These are phyloP conservation scores for Gadus chalcogrammus DNA, from an alignment of 2,113 vertebrate species.

Conservation along the genomic window DNA sequence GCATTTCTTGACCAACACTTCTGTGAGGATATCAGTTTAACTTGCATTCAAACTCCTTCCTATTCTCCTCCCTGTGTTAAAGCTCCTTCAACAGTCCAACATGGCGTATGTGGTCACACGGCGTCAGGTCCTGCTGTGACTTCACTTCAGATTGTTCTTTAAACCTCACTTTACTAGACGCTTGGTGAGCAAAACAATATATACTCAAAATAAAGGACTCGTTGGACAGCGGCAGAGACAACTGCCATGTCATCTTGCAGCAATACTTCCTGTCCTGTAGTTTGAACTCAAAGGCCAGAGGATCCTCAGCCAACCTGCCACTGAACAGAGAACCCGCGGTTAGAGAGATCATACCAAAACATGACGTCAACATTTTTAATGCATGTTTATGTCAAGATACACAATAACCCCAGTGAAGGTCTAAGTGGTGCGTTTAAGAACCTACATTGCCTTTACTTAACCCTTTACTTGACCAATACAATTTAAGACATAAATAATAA, in stretches of 20 bases:
- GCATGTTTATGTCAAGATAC: too few relatives aligned
- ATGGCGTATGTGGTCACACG: background rate
- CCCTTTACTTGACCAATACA: too few relatives aligned
- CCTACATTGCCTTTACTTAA: too few relatives aligned
- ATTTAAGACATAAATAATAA: too few relatives aligned
- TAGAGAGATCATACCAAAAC: too few relatives aligned
- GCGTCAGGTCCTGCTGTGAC: background rate
- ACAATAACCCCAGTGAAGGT: too few relatives aligned
- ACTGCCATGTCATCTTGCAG: constrained; percentile 39
- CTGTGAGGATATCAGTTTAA: too few relatives aligned
- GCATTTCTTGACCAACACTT: too few relatives aligned
- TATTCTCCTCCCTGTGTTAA: too few relatives aligned
- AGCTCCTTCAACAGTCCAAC: background rate
- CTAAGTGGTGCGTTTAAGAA: too few relatives aligned
- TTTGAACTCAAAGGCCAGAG: constrained; percentile 11
- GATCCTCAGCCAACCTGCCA: constrained; percentile 74
- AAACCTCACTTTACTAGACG: background rate
- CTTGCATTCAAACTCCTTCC: too few relatives aligned
- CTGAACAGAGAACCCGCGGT: constrained; percentile 29
- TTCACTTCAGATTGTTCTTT: background rate
- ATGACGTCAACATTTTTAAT: too few relatives aligned
- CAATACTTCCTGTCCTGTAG: constrained; percentile 31
- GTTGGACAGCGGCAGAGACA: background rate
- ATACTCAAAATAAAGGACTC: background rate
- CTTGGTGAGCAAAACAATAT: background rate